phyloP scores from a whole-genome alignment of 2,888 invertebrate genomes.

The Brachyptera risi region DNA sequence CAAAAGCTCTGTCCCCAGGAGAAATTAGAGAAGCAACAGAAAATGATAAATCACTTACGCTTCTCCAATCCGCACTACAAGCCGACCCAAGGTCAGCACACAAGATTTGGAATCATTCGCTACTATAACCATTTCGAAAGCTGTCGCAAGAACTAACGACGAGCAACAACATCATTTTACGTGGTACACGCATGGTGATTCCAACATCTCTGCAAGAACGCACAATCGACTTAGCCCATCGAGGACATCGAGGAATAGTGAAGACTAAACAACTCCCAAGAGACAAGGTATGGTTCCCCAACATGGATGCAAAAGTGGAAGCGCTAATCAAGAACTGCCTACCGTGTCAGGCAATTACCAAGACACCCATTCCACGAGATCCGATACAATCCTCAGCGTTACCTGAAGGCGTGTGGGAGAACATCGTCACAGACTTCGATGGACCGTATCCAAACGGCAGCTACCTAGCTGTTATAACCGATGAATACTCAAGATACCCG shows the following conservation, averaged over 20 bases:
- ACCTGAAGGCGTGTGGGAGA: not conserved
- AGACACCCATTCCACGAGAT: not conserved
- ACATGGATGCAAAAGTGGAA: not conserved
- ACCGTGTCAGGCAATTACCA: not conserved
- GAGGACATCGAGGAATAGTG: constrained; percentile 1
- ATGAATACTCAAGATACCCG: constrained; percentile 2
- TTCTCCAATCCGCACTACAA: not conserved
- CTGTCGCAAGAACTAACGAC: not conserved
- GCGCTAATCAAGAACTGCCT: not conserved
- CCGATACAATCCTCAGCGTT: not conserved
- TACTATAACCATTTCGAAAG: not conserved
- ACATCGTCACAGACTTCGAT: not conserved
- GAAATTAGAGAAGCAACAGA: not conserved
- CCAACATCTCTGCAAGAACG: not conserved
- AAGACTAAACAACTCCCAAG: not conserved
- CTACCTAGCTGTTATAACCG: not conserved
- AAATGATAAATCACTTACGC: not conserved
- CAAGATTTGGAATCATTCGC: not conserved
- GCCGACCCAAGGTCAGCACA: not conserved
- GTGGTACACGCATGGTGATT: not conserved
- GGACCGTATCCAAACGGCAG: constrained; percentile 2
- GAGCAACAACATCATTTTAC: not conserved
- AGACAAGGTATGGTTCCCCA: constrained; percentile 6
- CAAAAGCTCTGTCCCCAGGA: not conserved
- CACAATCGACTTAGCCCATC: not conserved